Percentiles rank a stretch among this genome's conserved stretches.
phyloP scores from a whole-genome alignment of 2,113 vertebrate species.

The Trichechus manatus region DNA sequence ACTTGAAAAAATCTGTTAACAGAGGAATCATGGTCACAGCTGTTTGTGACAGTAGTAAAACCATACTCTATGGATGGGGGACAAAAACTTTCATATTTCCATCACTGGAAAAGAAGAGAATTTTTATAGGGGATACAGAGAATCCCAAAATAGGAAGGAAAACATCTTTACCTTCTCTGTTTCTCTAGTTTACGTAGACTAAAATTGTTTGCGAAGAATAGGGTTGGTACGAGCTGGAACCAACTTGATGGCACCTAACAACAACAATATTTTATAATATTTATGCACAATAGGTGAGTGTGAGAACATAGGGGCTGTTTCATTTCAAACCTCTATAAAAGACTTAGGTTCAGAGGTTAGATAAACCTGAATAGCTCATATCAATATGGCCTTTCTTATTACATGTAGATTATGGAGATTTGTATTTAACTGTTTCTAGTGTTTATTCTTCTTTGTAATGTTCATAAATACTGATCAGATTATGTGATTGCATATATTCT shows the following conservation, averaged over 20 bases:
- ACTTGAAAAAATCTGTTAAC: too few relatives aligned
- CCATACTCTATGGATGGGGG: too few relatives aligned
- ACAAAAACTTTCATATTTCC: background rate
- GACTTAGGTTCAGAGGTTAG: too few relatives aligned
- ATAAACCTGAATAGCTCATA: background rate
- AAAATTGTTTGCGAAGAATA: too few relatives aligned
- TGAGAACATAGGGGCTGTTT: background rate
- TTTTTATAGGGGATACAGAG: background rate
- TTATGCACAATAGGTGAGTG: background rate
- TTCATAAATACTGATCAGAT: background rate
- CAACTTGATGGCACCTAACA: too few relatives aligned
- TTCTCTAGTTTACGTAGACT: background rate
- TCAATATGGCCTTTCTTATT: background rate
- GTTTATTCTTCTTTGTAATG: background rate
- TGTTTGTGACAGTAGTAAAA: too few relatives aligned
- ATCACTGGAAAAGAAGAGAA: background rate
- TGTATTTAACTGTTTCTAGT: background rate
- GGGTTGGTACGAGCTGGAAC: too few relatives aligned
- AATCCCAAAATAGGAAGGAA: background rate
- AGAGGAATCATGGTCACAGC: too few relatives aligned
- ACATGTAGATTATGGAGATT: background rate
- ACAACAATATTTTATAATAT: background rate
- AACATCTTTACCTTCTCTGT: background rate
- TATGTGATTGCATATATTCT: background rate
- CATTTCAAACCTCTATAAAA: background rate